Evolutionary conservation across 1,140 invertebrate genomes (phyloP), one percentile per base, ranked within the genome.

Genomic region (Drosophila pachea): DNA sequence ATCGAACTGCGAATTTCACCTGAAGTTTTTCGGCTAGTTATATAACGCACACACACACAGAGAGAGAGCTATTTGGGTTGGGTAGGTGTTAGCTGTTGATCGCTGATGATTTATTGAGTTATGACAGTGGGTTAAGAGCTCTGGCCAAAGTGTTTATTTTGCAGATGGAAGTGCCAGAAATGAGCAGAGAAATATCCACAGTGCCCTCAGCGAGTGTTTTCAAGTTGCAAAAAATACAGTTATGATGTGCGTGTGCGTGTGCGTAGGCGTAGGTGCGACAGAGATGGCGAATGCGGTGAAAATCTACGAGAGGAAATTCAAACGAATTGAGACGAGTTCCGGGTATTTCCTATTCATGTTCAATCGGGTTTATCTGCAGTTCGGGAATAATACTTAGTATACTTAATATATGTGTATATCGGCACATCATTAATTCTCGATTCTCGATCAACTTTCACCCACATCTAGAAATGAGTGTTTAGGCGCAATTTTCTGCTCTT

Each of bases 121-220:
- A 79, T 83, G 79, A 83, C 79, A 84, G 81, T 84, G 72, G 78
- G 72, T 69, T 73, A 83, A 83, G 79, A 83, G 79, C 79, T 69
- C 61, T 52, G 61, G 60, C 67, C 52, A 64, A 58, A 69, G 73
- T 84, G 79, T 83, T 84, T 83, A 71, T 64, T 67, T 68, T 78
- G 62, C 65, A 22, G 56, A 76, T 60, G 72, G 73, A 72, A 68
- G 75, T 84, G 72, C 53, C 72, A 74, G 52, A 60, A 36, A 22
- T 36, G 70, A 77, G 47, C 60, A 38, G 42, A 40, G 32, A 53
- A 35, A 54, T 43, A 62, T 50, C 12, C 45, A 48, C 31, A 31
- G 11, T 8, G 12, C 43, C 22, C 22, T 6, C 40, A 7, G 7
- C 32, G 22, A 12, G 33, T 56, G 43, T 48, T n/a, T 31, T 55